These are phyloP conservation scores for Caenorhabditis brenneri DNA, from an alignment of 1,140 invertebrate species.

Conservation along the genomic window DNA sequence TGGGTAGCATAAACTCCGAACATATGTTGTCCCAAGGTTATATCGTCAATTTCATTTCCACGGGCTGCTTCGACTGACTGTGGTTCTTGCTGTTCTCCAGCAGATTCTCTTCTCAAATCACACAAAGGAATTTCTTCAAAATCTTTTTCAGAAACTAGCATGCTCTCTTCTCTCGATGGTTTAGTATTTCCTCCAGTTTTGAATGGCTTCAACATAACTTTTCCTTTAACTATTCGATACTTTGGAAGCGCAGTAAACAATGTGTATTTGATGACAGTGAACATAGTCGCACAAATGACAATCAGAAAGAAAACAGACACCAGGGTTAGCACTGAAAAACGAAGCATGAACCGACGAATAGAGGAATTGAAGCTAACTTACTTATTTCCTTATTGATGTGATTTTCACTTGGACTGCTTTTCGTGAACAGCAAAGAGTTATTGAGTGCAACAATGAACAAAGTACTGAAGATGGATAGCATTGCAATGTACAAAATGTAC, in stretches of 20 bases:
- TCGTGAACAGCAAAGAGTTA: not conserved
- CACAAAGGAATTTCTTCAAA: slow-evolving; percentile 4
- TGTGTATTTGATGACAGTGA: not conserved
- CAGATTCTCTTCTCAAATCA: not conserved
- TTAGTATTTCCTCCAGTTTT: not conserved
- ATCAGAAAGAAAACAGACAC: not conserved
- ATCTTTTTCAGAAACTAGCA: not conserved
- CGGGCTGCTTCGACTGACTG: not conserved
- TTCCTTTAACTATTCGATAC: not conserved
- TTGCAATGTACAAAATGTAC: not conserved
- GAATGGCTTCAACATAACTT: not conserved
- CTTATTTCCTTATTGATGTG: not conserved
- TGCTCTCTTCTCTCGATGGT: not conserved
- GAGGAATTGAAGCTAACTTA: not conserved
- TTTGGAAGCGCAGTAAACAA: not conserved
- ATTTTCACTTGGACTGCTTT: not conserved
- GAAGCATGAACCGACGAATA: not conserved
- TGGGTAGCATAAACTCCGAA: slow-evolving; percentile 13
- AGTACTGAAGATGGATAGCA: not conserved
- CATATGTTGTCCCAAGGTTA: slow-evolving; percentile 24
- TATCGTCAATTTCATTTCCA: not conserved
- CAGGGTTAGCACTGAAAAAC: not conserved
- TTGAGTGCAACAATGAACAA: not conserved
- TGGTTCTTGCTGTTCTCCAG: not conserved
- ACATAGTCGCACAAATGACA: not conserved